These are phyloP conservation scores for Helostoma temminkii DNA, from an alignment of 2,797 vertebrate genomes.

Conservation along the genomic window DNA sequence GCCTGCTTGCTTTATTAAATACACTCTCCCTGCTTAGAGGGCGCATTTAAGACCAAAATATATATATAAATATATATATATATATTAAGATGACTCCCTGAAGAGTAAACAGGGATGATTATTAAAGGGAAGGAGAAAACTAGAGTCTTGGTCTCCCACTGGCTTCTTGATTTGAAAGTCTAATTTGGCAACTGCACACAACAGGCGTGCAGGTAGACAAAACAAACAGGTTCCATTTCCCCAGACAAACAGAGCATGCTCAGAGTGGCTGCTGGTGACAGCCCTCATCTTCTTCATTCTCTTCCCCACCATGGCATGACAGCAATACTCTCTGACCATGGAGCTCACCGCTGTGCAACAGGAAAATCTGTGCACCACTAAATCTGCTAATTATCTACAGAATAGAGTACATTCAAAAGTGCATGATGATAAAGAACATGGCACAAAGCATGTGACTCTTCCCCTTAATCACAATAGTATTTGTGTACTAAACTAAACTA, in stretches of 20 bases:
- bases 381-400: slow-evolving; percentile 53
- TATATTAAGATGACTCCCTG: slow-evolving; percentile 85
- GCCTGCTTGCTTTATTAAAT: slow-evolving; percentile 85
- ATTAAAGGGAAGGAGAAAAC: slow-evolving; percentile 85
- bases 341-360: slow-evolving; percentile 70
- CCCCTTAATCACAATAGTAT: slow-evolving; percentile 29
- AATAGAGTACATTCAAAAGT: slow-evolving; percentile 52
- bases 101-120: slow-evolving; percentile 89
- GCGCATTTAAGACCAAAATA: slow-evolving; percentile 83
- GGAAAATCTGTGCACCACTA: slow-evolving; percentile 62
- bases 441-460: slow-evolving; percentile 23
- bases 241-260: slow-evolving; percentile 79
- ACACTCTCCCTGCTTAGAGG: slow-evolving; percentile 81
- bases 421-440: slow-evolving; percentile 31
- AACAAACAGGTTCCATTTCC: slow-evolving; percentile 84
- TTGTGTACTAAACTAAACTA: not conserved
- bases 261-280: slow-evolving; percentile 75
- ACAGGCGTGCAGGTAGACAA: slow-evolving; percentile 84
- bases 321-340: slow-evolving; percentile 70
- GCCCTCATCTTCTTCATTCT: slow-evolving; percentile 71
- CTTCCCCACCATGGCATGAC: slow-evolving; percentile 66
- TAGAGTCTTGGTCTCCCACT: slow-evolving; percentile 84
- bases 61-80: too few relatives aligned
- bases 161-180: slow-evolving; percentile 88
- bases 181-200: slow-evolving; percentile 86